phyloP scores from a whole-genome alignment of 1,140 invertebrate genomes.

The Trachymyrmex cornetzi region DNA sequence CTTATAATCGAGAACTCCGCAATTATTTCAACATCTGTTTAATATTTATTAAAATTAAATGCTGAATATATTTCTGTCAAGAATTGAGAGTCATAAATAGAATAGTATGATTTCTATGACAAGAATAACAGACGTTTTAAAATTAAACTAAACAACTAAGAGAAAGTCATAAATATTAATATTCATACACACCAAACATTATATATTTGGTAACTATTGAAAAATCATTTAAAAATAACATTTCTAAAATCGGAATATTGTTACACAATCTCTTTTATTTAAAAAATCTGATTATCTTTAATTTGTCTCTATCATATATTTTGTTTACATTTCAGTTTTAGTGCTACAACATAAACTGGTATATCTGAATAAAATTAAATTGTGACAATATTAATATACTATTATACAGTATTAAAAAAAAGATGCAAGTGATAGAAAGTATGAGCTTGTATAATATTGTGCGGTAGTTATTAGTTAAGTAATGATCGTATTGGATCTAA shows the following conservation, averaged over 20 bases:
- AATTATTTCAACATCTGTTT: background rate
- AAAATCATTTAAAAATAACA: background rate
- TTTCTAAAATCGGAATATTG: background rate
- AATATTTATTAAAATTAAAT: background rate
- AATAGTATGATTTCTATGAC: background rate
- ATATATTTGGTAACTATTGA: background rate
- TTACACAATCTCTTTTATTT: background rate
- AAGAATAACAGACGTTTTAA: slow-evolving; percentile 22
- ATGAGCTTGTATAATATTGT: background rate
- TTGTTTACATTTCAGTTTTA: background rate
- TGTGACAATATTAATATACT: background rate
- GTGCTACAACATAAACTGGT: background rate
- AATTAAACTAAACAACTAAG: background rate
- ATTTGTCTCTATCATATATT: background rate
- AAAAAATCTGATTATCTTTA: background rate
- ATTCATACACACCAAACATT: background rate
- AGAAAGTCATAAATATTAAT: background rate
- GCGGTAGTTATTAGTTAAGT: background rate
- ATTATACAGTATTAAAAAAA: background rate
- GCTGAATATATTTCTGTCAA: background rate
- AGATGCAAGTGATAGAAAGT: background rate
- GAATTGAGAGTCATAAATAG: background rate
- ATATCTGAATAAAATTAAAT: slow-evolving; percentile 2
- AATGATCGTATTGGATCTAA: background rate
- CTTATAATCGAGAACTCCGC: background rate